Conservation (phyloP, 2,888 invertebrate genomes). For the Didymodactylos carnosus region DNA sequence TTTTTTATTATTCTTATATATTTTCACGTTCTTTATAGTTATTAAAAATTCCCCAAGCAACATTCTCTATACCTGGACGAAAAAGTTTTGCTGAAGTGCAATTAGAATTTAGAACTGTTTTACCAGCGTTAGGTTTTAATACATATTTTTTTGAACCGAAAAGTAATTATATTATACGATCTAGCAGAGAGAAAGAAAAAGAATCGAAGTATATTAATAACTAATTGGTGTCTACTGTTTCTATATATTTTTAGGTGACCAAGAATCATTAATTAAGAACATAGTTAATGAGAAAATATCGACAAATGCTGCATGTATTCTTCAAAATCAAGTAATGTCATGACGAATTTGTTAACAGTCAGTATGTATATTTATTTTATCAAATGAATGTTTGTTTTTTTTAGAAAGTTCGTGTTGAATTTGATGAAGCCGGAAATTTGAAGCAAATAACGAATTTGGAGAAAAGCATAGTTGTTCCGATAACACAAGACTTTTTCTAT, state of each 20-base stretch:
- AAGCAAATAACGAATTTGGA: not conserved
- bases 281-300: not conserved
- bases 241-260: not conserved
- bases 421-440: not conserved
- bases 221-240: too few relatives aligned
- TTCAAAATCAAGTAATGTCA: not conserved
- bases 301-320: not conserved
- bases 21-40: not conserved
- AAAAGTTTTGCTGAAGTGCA: not conserved
- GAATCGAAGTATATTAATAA: too few relatives aligned
- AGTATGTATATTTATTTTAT: not conserved
- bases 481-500: not conserved
- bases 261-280: not conserved
- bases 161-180: not conserved
- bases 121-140: not conserved
- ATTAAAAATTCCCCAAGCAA: not conserved
- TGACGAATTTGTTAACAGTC: too few relatives aligned
- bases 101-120: not conserved
- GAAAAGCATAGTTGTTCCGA: not conserved
- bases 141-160: not conserved
- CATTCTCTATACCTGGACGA: not conserved
- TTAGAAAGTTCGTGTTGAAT: not conserved
- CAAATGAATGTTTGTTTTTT: not conserved
- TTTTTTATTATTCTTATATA: not conserved
- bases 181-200: not conserved